Base-by-base conservation (phyloP, 2,888 invertebrate genomes). In the Pollenia angustigena region DNA sequence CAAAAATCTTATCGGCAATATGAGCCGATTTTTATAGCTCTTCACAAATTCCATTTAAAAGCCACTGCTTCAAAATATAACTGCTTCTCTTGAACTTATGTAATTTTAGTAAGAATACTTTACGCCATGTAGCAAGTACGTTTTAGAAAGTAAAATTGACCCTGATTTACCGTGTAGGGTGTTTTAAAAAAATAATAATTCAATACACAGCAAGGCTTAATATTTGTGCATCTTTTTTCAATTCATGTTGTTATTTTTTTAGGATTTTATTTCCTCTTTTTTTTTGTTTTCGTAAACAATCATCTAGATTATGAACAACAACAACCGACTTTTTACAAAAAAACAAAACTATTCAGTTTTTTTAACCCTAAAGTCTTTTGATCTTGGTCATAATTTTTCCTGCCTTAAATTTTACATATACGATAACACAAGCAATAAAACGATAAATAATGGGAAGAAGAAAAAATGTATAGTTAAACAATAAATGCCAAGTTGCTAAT, bases 401-500 rank as follows among this genome's bases (percentile, higher is more conserved):
- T 62, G 69, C 82, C 44, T 82, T 69, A 69, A 82, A 82, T 60
- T 44, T 69, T 60, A n/a, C 48, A 40, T n/a, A 46, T 23, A 10
- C 10, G 4, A 32, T 23, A 50, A n/a, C 68, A n/a, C 10, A 4
- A 11, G 11, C 48, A 23, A n/a, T 14, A 32, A 52, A 32, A 69
- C 1, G 48, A 40, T 6, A 42, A 42, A 11, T 11, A 46, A 56
- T 1, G 54, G 16, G 9, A 7, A 54, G 0, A 54, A 32, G 42
- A 16, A 52, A 9, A 46, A 46, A 46, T 11, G 4, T 12, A 32
- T 32, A 32, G 32, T 46, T 58, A 72, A 79, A 76, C 76, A 82
- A 76, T 74, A 82, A 62, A 62, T 76, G 76, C 76, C 75, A 82
- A 82, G 76, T 82, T 69, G 82, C 76, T 76, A 82, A 82, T 82